Evolutionary conservation across 2,113 vertebrate genomes (phyloP).

Genomic region (Miniopterus natalensis): DNA sequence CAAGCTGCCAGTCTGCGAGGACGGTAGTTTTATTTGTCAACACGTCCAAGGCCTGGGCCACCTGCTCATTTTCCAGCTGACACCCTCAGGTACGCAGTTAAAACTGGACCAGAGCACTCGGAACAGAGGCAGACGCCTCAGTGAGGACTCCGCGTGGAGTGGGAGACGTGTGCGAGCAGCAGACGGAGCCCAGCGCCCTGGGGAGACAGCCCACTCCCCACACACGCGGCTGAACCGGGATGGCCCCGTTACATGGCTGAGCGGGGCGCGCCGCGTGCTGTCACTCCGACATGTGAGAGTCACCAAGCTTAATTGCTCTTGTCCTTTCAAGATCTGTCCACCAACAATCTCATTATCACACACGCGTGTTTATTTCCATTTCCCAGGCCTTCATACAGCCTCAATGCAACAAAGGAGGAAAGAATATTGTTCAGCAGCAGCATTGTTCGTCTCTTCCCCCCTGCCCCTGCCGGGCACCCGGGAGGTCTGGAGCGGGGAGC

Average conservation of each 20-base stretch:
- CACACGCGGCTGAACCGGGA: constrained; percentile 70
- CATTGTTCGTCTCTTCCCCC: not conserved
- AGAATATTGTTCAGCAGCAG: constrained; percentile 37
- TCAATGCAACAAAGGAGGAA: constrained; percentile 15
- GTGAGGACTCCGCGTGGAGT: constrained; percentile 55
- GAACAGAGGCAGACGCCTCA: constrained; percentile 56
- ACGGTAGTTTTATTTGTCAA: constrained; percentile 59
- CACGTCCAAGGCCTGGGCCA: constrained; percentile 10
- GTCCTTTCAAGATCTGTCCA: constrained; percentile 86
- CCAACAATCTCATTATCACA: constrained; percentile 86
- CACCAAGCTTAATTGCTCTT: constrained; percentile 87
- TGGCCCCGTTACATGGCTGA: constrained; percentile 85
- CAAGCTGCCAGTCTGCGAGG: constrained; percentile 65
- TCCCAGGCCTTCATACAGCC: constrained; percentile 70
- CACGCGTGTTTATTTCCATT: constrained; percentile 81
- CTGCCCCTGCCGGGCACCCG: not conserved
- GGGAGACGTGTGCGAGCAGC: constrained; percentile 43
- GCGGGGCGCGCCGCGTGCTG: constrained; percentile 81
- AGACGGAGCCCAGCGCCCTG: not conserved
- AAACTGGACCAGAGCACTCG: constrained; percentile 62
- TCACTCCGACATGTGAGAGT: constrained; percentile 85
- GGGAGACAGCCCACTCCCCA: constrained; percentile 81
- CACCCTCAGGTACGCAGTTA: constrained; percentile 67
- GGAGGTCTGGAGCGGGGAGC: too few relatives aligned
- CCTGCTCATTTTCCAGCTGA: constrained; percentile 22